Base-by-base conservation (phyloP, 1,140 invertebrate genomes). In the Heterodera carotae region DNA sequence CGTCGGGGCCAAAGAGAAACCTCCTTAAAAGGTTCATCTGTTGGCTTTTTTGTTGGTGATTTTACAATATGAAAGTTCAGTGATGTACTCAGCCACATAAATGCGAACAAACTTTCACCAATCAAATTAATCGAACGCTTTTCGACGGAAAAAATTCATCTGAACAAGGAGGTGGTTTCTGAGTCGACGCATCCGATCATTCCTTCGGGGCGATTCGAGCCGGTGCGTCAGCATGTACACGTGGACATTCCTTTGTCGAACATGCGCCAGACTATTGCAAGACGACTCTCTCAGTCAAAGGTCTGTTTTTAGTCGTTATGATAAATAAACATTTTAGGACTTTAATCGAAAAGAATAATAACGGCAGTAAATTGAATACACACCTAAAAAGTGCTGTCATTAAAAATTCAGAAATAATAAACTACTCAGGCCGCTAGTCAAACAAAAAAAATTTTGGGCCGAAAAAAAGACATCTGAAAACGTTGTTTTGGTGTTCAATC, bases 241-340 rank as follows among this genome's bases (percentile, higher is more conserved):
- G 88, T 91, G 48, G 96, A 98, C 89, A 91, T 96, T 77, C 93
- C 94, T 4, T 89, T 98, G 34, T 92, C 93, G 0, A 93, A 92
- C 86, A 95, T 98, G 88, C 90, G 96, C 77, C 91, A 92, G 86
- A 89, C 89, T 68, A 79, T 76, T 69, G 67, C 82, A 64, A 82
- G 82, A 64, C 75, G 75, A 69, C 90, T 99, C 33, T 88, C 93
- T 0, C 91, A 94, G 86, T 98, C 96, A 36, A 99, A 99, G 90
- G 77, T 78, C 12, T 18, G n/a, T 1, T 22, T 36, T 36, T n/a
- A 15, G 64, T n/a, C 15, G 39, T n/a, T n/a, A n/a, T n/a, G n/a
- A n/a, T n/a, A n/a, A n/a, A n/a, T n/a, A n/a, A n/a, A n/a, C n/a
- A n/a, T n/a, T n/a, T n/a, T n/a, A n/a, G n/a, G n/a, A n/a, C n/a